Conservation (phyloP, 2,113 vertebrate species). For the Rhabdornis inornatus region DNA sequence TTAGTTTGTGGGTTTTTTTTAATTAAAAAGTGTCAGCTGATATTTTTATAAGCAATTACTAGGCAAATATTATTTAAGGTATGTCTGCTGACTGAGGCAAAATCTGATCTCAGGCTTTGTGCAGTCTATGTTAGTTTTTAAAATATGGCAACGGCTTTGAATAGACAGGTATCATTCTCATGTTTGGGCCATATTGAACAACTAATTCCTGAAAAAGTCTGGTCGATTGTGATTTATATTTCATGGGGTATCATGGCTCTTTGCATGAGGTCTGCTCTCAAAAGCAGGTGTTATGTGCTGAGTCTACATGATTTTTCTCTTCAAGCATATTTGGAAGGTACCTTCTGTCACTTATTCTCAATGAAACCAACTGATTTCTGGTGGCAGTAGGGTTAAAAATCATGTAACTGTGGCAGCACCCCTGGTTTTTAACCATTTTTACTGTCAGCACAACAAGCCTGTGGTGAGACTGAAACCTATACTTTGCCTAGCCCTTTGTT, state of each 20-base stretch:
- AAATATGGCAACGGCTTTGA: background rate
- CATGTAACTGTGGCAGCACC: background rate
- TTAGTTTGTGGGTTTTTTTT: background rate
- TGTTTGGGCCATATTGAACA: background rate
- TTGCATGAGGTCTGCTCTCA: background rate
- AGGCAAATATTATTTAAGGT: background rate
- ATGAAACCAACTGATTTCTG: background rate
- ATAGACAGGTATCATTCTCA: background rate
- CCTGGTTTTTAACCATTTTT: background rate
- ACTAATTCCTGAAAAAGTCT: background rate
- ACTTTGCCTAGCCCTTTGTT: background rate
- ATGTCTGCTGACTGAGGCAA: background rate
- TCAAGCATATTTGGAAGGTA: background rate
- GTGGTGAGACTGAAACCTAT: background rate
- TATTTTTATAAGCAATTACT: background rate
- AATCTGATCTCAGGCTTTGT: background rate
- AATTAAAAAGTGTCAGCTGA: background rate
- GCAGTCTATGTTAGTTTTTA: background rate
- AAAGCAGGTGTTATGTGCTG: background rate
- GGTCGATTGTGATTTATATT: background rate
- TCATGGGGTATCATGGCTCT: background rate
- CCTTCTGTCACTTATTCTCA: background rate
- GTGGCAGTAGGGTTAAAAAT: background rate
- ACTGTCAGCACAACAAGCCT: background rate
- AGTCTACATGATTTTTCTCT: background rate